phyloP scores from a whole-genome alignment of 2,888 invertebrate species.

The Lithodes maja region DNA sequence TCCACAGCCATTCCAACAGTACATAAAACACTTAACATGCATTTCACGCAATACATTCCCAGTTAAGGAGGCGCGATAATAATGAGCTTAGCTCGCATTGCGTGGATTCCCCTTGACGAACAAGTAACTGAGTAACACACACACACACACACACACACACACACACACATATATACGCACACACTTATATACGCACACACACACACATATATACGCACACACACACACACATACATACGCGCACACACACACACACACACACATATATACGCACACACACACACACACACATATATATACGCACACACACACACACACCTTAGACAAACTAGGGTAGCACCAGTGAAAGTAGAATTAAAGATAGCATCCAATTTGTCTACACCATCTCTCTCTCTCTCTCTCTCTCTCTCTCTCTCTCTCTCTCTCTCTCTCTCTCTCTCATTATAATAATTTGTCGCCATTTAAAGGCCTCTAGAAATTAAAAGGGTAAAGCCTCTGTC shows the following conservation, averaged over 20 bases:
- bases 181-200: no score
- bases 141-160: no score
- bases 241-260: neutral
- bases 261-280: neutral
- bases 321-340: neutral
- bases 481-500: no score
- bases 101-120: no score
- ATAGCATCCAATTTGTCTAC: neutral
- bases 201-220: no score
- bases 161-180: no score
- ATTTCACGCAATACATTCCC: no score
- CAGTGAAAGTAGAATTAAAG: neutral
- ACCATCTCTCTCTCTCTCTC: constrained; percentile 6
- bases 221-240: neutral
- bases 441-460: neutral
- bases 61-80: no score
- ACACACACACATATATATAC: neutral
- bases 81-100: no score
- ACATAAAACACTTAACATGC: no score
- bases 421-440: constrained; percentile 12
- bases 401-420: neutral
- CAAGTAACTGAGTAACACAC: no score
- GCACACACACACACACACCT: neutral
- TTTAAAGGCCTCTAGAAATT: neutral
- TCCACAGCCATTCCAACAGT: no score